Conservation (phyloP, 1,140 invertebrate species). For the Sesamia nonagrioides region DNA sequence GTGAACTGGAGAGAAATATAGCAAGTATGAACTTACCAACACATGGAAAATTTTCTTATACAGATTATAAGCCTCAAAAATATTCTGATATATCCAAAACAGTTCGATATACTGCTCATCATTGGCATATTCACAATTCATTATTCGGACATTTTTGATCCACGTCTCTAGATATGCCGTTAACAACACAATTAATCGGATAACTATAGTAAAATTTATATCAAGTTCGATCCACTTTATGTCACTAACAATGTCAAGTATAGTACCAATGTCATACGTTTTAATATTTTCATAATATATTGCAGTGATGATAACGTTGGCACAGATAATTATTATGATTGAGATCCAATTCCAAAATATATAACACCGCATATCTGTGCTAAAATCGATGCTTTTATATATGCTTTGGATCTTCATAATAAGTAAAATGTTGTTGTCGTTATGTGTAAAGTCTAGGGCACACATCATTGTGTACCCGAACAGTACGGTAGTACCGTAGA, state of each 20-base stretch:
- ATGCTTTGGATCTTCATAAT: neutral
- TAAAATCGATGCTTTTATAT: neutral
- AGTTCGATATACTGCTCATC: neutral
- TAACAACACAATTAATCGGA: neutral
- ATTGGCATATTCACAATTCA: neutral
- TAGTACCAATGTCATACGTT: neutral
- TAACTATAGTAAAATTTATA: neutral
- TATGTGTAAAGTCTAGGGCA: neutral
- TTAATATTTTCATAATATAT: neutral
- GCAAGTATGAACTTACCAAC: neutral
- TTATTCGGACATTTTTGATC: neutral
- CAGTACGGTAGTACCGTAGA: neutral
- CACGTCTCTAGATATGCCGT: neutral
- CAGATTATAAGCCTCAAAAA: constrained; percentile 4
- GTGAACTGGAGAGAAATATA: neutral
- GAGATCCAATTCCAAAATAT: neutral
- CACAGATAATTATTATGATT: neutral
- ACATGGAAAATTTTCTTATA: neutral
- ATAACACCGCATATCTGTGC: no score
- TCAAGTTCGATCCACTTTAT: neutral
- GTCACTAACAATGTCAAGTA: neutral
- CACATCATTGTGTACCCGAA: neutral
- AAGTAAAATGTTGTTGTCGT: neutral
- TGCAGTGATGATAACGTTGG: neutral
- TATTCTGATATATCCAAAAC: constrained; percentile 5